Evolutionary conservation across 2,888 invertebrate species (phyloP).

Genomic region (Oscheius myriophilus): DNA sequence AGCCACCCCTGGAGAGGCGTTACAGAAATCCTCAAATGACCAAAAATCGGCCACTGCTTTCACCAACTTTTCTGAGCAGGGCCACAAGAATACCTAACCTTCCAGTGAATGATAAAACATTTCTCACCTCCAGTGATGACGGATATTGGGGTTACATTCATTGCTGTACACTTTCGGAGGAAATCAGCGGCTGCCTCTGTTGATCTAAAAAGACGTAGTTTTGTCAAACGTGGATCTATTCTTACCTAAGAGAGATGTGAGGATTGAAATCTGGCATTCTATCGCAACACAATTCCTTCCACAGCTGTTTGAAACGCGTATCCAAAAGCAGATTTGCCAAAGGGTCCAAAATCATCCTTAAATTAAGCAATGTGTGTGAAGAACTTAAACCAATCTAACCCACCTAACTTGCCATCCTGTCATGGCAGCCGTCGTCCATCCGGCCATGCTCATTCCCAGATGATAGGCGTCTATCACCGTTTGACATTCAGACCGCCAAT

Average conservation of each 20-base stretch:
- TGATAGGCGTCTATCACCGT: slow-evolving; percentile 39
- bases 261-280: slow-evolving; percentile 2
- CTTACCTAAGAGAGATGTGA: background rate
- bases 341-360: slow-evolving; percentile 23
- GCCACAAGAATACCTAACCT: too few species aligned
- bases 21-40: too few species aligned
- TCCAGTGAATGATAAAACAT: too few species aligned
- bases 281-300: slow-evolving; percentile 28
- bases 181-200: slow-evolving; percentile 31
- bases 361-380: slow-evolving; percentile 3
- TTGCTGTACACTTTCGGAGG: slow-evolving; percentile 39
- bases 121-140: slow-evolving; percentile 28
- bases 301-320: slow-evolving; percentile 23
- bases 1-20: too few species aligned
- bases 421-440: slow-evolving; percentile 52
- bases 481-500: slow-evolving; percentile 28
- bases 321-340: slow-evolving; percentile 21
- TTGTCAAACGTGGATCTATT: background rate
- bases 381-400: slow-evolving; percentile 35
- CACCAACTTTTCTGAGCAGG: too few species aligned
- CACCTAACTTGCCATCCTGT: slow-evolving; percentile 43
- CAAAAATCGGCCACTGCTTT: too few species aligned
- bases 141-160: slow-evolving; percentile 41
- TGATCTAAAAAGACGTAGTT: background rate
- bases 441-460: slow-evolving; percentile 44